Evolutionary conservation across 2,797 vertebrate genomes (phyloP).

Genomic region (Pipistrellus kuhlii): DNA sequence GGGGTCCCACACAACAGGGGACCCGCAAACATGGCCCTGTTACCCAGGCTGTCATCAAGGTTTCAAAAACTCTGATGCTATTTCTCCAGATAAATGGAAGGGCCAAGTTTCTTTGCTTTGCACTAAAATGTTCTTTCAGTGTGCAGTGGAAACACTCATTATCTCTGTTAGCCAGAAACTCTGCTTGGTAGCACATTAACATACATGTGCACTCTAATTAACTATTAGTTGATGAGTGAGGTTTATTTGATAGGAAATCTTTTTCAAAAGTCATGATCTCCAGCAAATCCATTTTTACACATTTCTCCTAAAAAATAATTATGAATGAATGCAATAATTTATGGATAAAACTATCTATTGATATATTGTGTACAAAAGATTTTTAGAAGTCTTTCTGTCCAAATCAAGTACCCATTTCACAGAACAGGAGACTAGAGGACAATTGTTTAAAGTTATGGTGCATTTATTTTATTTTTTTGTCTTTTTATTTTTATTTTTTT

Average conservation of each 20-base stretch:
- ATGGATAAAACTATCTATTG: background rate
- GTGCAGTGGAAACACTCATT: background rate
- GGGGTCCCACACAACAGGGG: background rate
- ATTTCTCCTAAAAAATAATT: slow-evolving; percentile 25
- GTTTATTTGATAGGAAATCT: background rate
- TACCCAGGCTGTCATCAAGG: background rate
- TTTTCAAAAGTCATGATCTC: background rate
- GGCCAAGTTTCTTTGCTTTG: background rate
- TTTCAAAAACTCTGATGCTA: background rate
- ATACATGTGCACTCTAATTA: background rate
- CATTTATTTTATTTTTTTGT: background rate
- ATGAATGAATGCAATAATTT: background rate
- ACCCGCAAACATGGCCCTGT: background rate
- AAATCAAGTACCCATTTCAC: no score
- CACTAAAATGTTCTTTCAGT: background rate
- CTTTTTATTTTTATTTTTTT: no score
- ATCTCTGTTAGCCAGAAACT: background rate
- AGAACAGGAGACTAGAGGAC: background rate
- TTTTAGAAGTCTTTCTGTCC: background rate
- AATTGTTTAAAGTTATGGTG: background rate
- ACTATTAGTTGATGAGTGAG: background rate
- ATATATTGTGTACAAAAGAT: background rate
- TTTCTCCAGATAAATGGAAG: background rate
- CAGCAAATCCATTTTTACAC: background rate
- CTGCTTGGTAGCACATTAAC: background rate